Evolutionary conservation across 1,140 invertebrate species (phyloP), one percentile per base, ranked within the genome.

Genomic region (Drosophila insularis): DNA sequence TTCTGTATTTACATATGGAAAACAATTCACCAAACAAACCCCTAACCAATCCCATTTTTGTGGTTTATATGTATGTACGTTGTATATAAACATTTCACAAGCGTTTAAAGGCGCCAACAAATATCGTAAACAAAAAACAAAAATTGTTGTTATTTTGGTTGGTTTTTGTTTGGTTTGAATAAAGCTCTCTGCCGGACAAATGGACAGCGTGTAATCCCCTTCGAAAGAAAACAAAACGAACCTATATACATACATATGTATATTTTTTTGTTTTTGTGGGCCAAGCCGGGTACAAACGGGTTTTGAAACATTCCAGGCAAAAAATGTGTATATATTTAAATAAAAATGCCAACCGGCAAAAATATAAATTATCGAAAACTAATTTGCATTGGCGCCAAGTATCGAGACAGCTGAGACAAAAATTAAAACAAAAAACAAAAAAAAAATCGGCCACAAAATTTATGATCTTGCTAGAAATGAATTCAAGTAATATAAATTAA

Each of bases 351-450:
- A 79, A 87, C 53, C 66, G 37, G 70, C 74, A 74, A 76, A 58
- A 35, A 56, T 72, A 86, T 81, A 87, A 87, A 86, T 76, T 76
- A 81, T 76, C 19, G 72, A 81, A 62, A 54, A 19, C 78, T 89
- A 40, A 87, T 87, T 87, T 89, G 84, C 84, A 87, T 87, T 87
- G 84, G 84, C 77, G 84, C 84, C 84, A 89, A 35, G n/a, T 32
- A 14, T 32, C 14, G 35, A 35, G n/a, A n/a, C 31, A 27, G 10
- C 17, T 8, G 35, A 35, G n/a, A n/a, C 31, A 27, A 23, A 23
- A 8, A 58, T 10, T 23, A 40, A 11, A 53, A 39, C 31, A 35
- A 68, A 27, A 55, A 35, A 54, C 5, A 4, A 50, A 55, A 69
- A 60, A 43, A 11, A 63, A 66, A 55, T 17, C 7, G 17, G 7